Evolutionary conservation across 2,113 vertebrate genomes (phyloP).

Genomic region (Triplophysa rosa): DNA sequence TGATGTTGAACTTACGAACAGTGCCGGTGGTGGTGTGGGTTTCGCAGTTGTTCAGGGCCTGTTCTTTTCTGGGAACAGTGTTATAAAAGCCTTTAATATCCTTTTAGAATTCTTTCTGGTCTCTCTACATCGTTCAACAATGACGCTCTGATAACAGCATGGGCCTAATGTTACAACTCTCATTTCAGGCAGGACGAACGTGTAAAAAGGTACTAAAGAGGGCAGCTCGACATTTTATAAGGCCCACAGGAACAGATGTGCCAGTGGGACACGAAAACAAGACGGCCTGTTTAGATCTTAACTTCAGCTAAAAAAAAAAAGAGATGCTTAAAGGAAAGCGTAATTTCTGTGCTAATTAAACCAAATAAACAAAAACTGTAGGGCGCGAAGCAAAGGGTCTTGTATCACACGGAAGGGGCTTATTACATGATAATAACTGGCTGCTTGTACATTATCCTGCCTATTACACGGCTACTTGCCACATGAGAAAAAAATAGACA

Average conservation of each 20-base stretch:
- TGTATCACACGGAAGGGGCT: too few species aligned
- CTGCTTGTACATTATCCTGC: too few species aligned
- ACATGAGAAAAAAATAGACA: too few species aligned
- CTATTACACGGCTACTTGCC: too few species aligned
- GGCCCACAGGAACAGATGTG: slow-evolving; percentile 27
- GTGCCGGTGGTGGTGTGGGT: slow-evolving; percentile 30
- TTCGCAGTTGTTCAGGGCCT: slow-evolving; percentile 1
- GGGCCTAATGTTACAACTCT: slow-evolving; percentile 26
- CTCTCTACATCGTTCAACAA: slow-evolving; percentile 4
- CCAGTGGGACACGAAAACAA: background rate
- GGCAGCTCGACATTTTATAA: background rate
- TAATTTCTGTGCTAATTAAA: too few species aligned
- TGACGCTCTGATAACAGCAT: slow-evolving; percentile 33
- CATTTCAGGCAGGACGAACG: background rate
- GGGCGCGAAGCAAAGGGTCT: too few species aligned
- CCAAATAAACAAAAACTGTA: too few species aligned
- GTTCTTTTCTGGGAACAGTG: background rate
- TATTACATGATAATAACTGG: too few species aligned
- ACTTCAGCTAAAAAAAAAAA: background rate
- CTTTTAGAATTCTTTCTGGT: slow-evolving; percentile 1
- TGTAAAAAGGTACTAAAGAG: slow-evolving; percentile 20
- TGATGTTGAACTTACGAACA: slow-evolving; percentile 32
- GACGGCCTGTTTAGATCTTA: background rate
- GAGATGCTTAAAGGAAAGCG: too few species aligned
- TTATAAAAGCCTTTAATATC: slow-evolving; percentile 37